Base-by-base conservation (phyloP, 2,113 vertebrate genomes). In the Oophaga pumilio region DNA sequence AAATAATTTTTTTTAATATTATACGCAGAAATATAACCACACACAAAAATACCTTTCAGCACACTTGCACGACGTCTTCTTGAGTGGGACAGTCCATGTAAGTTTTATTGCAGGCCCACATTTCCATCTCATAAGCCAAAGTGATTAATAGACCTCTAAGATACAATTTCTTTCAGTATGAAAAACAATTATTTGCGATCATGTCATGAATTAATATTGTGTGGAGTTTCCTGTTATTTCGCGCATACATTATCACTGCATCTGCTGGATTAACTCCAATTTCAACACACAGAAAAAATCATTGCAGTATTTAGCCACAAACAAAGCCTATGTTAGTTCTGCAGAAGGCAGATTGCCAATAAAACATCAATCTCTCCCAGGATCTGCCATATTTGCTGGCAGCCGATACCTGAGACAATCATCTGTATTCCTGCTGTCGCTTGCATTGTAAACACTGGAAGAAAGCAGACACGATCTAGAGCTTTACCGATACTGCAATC, bases 351-450 rank as follows among this genome's bases (percentile, higher is more conserved):
- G 85, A 79, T 86, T 86, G 62, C 43, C 62, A 53, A 57, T 79
- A 86, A 79, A 79, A 84, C 69, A 84, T 33, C 28, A 13, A 11
- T 68, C 52, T 11, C 69, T 26, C 60, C 33, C 22, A 8, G 13
- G 11, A 24, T 68, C 85, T 79, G 85, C 76, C 68, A 79, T 79
- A 79, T 69, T 68, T 79, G 62, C 49, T 86, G 85, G 76, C 76
- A 86, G 52, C 60, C 22, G 60, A 69, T 60, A 17, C 49, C 78
- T 79, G 49, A 43, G 11, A 33, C 43, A 69, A 52, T 78, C 62
- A 57, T 86, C 76, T 86, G 85, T 79, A 86, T 86, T 86, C 74
- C 59, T 83, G 13, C 60, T 69, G 49, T 49, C 76, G 66, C 78
- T 28, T 68, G 59, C 85, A 78, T 79, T 86, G 76, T 56, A 78